A percentile compares a stretch with the other conserved stretches of the same genome.
These are phyloP conservation scores for Oryzias melastigma DNA, from an alignment of 2,113 vertebrate genomes.

Conservation along the genomic window DNA sequence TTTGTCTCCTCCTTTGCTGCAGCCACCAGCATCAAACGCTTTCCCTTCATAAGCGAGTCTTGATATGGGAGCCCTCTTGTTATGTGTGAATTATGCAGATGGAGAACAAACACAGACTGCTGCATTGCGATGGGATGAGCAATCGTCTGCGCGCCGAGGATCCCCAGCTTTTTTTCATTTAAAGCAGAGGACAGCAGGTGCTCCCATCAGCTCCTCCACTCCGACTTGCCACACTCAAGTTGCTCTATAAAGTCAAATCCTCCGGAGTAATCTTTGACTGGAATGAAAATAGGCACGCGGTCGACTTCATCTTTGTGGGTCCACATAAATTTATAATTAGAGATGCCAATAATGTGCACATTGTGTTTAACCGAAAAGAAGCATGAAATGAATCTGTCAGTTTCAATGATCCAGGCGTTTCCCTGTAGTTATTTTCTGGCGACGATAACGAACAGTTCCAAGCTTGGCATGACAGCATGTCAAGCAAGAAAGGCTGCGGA, in stretches of 20 bases:
- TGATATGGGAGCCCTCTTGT: neutral
- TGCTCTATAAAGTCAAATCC: constrained; percentile 52
- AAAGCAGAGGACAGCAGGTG: constrained; percentile 33
- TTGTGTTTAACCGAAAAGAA: constrained; percentile 66
- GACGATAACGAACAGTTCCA: constrained; percentile 68
- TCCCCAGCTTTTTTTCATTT: constrained; percentile 40
- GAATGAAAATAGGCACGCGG: constrained; percentile 38
- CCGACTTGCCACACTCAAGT: constrained; percentile 29
- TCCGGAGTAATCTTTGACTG: constrained; percentile 42
- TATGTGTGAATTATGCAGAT: constrained; percentile 36
- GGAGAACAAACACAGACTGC: constrained; percentile 35
- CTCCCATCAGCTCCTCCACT: constrained; percentile 28
- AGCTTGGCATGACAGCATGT: constrained; percentile 62
- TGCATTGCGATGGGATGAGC: constrained; percentile 28
- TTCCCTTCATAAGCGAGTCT: neutral
- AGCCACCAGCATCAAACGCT: neutral
- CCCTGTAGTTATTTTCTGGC: constrained; percentile 58
- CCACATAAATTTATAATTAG: constrained; percentile 51
- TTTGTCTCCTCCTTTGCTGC: neutral
- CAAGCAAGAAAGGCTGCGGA: constrained; percentile 52
- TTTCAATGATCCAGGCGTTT: constrained; percentile 67
- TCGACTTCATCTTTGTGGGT: constrained; percentile 33
- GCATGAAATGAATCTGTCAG: constrained; percentile 71
- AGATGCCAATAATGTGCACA: constrained; percentile 63
- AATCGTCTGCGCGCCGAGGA: constrained; percentile 22